Base-by-base conservation (phyloP, 2,797 vertebrate species). In the Lithobates sylvaticus region DNA sequence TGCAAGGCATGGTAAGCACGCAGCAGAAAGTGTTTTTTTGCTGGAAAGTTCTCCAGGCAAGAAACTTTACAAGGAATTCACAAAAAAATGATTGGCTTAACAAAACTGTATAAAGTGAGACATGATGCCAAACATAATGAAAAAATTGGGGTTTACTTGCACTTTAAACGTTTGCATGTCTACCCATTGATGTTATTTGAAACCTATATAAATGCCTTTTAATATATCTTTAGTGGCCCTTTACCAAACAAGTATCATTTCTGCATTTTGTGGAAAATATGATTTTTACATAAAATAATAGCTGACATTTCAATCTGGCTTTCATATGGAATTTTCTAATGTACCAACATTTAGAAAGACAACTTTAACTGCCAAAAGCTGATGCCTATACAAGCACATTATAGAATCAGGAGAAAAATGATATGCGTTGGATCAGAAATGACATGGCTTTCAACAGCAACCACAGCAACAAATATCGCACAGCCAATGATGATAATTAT, bases 381-480 rank as follows among this genome's bases (percentile, higher is more conserved):
- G 9, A 39, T 39, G 47, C 10, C 77, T 79, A 27, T 32, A 29
- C 65, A 34, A 80, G 42, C 65, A 80, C 78, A 69, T 50, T 50
- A 68, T 42, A 70, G 42, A 80, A 36, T 32, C 47, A 26, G 16
- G 32, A 72, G 68, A 12, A 70, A 70, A 70, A 36, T 26, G 47
- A 81, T 81, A 81, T 47, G 36, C 21, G 50, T 34, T 81, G 69
- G 68, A 61, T 23, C 69, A 61, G 71, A 61, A 81, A 83, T 18
- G 3, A 83, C 81, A 65, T 73, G 50, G 58, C 80, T 69, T 39
- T 72, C 16, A 15, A 64, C 21, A 73, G 47, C 68, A 83, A 61
- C 58, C 71, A 61, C 71, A 76, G 61, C 26, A 47, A 83, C 73
- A 32, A 75, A 27, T 44, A 75, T 32, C 36, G 2, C 36, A 7